A percentile compares a stretch with the other conserved stretches of the same genome.
Evolutionary conservation across 2,113 vertebrate genomes (phyloP).

Genomic region (Monopterus albus): DNA sequence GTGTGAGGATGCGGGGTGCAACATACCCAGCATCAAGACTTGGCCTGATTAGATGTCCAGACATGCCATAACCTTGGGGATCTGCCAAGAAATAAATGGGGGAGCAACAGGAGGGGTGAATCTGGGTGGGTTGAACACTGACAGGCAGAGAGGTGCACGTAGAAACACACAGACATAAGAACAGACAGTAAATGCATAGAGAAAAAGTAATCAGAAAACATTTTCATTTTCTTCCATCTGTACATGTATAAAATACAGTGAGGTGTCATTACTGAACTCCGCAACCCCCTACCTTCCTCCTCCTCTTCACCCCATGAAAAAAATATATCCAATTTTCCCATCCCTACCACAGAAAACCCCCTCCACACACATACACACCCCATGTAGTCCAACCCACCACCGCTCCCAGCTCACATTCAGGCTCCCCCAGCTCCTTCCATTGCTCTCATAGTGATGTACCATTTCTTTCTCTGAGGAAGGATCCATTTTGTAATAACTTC

Average conservation of each 20-base stretch:
- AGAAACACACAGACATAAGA: conserved; percentile 27
- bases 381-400: conserved; percentile 55
- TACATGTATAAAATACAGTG: conserved; percentile 71
- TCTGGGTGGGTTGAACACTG: conserved; percentile 46
- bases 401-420: conserved; percentile 61
- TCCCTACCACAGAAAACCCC: conserved; percentile 49
- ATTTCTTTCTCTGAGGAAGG: conserved; percentile 77
- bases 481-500: conserved; percentile 86
- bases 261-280: conserved; percentile 73
- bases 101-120: conserved; percentile 45
- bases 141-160: conserved; percentile 56
- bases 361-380: conserved; percentile 15
- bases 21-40: conserved; percentile 68
- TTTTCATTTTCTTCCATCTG: conserved; percentile 74
- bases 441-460: conserved; percentile 76
- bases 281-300: conserved; percentile 45
- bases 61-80: conserved; percentile 82
- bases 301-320: conserved; percentile 74
- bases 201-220: conserved; percentile 73
- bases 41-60: conserved; percentile 81
- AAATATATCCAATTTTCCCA: conserved; percentile 85
- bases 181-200: conserved; percentile 51
- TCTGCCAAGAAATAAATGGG: conserved; percentile 46
- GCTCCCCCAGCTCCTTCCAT: conserved; percentile 69
- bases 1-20: conserved; percentile 71